Conservation (phyloP, 2,888 invertebrate species). For the Limnephilus auricula region DNA sequence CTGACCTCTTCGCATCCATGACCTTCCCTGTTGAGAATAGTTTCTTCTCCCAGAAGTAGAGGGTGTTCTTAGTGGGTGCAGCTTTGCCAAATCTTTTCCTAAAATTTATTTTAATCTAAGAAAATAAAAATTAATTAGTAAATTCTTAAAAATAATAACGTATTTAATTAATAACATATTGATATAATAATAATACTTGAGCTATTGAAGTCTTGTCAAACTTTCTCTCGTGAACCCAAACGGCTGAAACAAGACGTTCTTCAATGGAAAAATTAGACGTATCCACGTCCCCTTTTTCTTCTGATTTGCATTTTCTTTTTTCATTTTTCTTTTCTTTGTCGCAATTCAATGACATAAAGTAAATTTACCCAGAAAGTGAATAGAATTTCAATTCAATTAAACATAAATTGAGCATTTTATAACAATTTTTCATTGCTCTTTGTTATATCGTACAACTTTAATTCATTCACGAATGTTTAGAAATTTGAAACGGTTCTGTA, state of each 20-base stretch:
- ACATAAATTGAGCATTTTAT: not conserved
- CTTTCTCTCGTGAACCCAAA: conserved; percentile 75
- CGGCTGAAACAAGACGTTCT: conserved; percentile 74
- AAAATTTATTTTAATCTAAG: conserved; percentile 73
- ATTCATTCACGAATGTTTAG: not conserved
- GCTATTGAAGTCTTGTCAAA: conserved; percentile 70
- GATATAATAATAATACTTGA: conserved; percentile 68
- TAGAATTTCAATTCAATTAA: not conserved
- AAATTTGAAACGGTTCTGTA: not conserved
- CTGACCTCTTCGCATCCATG: conserved; percentile 72
- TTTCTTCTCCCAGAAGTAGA: conserved; percentile 72
- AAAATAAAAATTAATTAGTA: conserved; percentile 67
- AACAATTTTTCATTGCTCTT: not conserved
- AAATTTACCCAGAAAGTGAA: not conserved
- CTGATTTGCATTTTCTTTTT: conserved; percentile 25
- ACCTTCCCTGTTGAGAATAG: conserved; percentile 73
- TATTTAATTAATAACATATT: not conserved
- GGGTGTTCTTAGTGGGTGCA: conserved; percentile 72
- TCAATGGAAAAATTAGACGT: conserved; percentile 72
- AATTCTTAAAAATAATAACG: not conserved
- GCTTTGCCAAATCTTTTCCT: conserved; percentile 71
- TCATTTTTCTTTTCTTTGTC: conserved; percentile 29
- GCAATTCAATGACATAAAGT: conserved; percentile 13
- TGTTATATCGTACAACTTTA: not conserved
- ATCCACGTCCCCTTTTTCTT: conserved; percentile 67